A percentile compares a stretch with the other conserved stretches of the same genome.
These are phyloP conservation scores for Andrena flavipes DNA, from an alignment of 2,888 invertebrate genomes.

Conservation along the genomic window DNA sequence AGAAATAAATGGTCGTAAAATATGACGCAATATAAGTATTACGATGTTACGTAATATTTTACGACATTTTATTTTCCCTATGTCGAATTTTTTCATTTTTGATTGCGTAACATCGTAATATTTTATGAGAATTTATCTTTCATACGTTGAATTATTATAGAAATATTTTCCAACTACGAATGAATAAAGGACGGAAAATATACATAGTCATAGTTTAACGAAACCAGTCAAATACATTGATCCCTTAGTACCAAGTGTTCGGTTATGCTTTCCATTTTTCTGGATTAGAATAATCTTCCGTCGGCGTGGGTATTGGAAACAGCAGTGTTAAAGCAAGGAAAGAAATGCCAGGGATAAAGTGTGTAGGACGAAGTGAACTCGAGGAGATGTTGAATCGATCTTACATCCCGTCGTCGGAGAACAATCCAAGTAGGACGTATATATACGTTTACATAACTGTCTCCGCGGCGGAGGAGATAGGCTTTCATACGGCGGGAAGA, in stretches of 20 bases:
- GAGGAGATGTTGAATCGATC: conserved; percentile 36
- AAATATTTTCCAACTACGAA: too few species aligned
- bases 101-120: too few species aligned
- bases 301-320: background rate
- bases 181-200: too few species aligned
- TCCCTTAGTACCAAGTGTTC: background rate
- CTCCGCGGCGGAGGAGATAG: conserved; percentile 33
- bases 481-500: conserved; percentile 34
- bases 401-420: conserved; percentile 34
- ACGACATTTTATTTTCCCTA: too few species aligned
- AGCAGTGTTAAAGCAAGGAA: background rate
- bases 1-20: too few species aligned
- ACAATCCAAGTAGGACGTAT: conserved; percentile 45
- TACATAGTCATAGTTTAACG: too few species aligned
- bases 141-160: too few species aligned
- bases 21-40: too few species aligned
- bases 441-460: conserved; percentile 49
- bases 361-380: conserved; percentile 1
- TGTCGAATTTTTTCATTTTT: too few species aligned
- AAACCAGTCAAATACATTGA: too few species aligned
- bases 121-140: too few species aligned
- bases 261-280: background rate
- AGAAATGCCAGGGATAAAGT: background rate
- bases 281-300: background rate
- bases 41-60: too few species aligned